A percentile compares a stretch with the other conserved stretches of the same genome.
Conservation (phyloP, 2,888 invertebrate genomes). For the Andricus curvator region DNA sequence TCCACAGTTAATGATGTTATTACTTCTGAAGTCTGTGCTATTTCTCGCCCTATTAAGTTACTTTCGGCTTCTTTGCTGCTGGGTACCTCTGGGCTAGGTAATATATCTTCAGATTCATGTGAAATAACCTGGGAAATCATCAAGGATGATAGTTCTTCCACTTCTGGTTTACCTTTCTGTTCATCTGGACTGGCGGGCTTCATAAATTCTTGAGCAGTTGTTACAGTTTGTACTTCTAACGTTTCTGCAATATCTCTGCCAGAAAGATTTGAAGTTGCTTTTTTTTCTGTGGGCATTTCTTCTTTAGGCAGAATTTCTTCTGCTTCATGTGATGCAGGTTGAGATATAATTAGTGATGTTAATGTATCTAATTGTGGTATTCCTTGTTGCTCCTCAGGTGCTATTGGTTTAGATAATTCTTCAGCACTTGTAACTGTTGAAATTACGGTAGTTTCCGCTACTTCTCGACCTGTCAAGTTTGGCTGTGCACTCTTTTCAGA, state of each 20-base stretch:
- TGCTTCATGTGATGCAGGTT: constrained; percentile 59
- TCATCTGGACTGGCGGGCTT: constrained; percentile 61
- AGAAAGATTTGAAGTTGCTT: constrained; percentile 57
- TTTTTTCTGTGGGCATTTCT: constrained; percentile 61
- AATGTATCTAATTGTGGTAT: constrained; percentile 66
- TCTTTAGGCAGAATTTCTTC: constrained; percentile 54
- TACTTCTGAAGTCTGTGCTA: constrained; percentile 73
- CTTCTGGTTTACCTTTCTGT: constrained; percentile 56
- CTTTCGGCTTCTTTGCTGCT: constrained; percentile 67
- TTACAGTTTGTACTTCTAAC: constrained; percentile 64
- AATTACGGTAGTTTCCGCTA: constrained; percentile 71
- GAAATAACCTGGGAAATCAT: constrained; percentile 59
- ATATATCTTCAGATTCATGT: constrained; percentile 58
- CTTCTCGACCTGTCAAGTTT: constrained; percentile 71
- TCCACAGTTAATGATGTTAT: constrained; percentile 62
- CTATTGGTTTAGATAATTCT: constrained; percentile 66
- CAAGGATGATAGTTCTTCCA: constrained; percentile 63
- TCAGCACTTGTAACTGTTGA: constrained; percentile 62
- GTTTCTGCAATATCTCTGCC: constrained; percentile 73
- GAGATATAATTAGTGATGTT: constrained; percentile 61
- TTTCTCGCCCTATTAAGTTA: constrained; percentile 69
- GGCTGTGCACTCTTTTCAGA: constrained; percentile 55
- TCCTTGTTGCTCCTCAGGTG: constrained; percentile 63
- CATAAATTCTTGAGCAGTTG: constrained; percentile 62
- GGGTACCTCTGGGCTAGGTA: constrained; percentile 64